A percentile compares a stretch with the other conserved stretches of the same genome.
phyloP scores from a whole-genome alignment of 1,140 invertebrate species.

The Brachionus manjavacas region DNA sequence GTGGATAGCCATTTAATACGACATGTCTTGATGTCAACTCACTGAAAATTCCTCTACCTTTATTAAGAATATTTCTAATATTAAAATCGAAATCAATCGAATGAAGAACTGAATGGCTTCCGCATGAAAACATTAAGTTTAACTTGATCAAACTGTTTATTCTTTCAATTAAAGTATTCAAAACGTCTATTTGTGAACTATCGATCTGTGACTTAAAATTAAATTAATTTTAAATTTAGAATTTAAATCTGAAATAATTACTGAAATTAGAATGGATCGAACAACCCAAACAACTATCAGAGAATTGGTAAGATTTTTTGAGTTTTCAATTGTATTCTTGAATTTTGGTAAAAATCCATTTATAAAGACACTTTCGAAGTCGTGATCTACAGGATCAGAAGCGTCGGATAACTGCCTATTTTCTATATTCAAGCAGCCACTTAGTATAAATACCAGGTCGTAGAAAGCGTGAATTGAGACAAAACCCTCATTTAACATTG shows the following conservation, averaged over 20 bases:
- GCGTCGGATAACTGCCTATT: background rate
- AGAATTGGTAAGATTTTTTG: background rate
- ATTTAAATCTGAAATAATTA: background rate
- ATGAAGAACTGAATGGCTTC: background rate
- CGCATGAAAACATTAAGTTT: background rate
- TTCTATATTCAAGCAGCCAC: background rate
- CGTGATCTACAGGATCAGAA: background rate
- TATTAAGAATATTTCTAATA: background rate
- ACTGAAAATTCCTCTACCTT: constrained; percentile 35
- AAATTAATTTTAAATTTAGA: background rate
- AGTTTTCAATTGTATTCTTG: background rate
- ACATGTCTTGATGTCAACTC: constrained; percentile 17
- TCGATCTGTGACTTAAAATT: background rate
- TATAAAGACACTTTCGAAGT: background rate
- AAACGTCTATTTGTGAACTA: background rate
- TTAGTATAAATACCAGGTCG: background rate
- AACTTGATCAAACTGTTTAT: background rate
- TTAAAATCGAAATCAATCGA: constrained; percentile 30
- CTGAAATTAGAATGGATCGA: background rate
- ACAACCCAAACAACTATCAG: background rate
- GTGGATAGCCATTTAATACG: background rate
- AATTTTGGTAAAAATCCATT: constrained; percentile 13
- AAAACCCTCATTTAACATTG: background rate
- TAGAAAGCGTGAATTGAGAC: background rate
- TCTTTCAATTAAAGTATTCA: background rate